Evolutionary conservation across 2,888 invertebrate species (phyloP).

Genomic region (Parascotia fuliginaria): DNA sequence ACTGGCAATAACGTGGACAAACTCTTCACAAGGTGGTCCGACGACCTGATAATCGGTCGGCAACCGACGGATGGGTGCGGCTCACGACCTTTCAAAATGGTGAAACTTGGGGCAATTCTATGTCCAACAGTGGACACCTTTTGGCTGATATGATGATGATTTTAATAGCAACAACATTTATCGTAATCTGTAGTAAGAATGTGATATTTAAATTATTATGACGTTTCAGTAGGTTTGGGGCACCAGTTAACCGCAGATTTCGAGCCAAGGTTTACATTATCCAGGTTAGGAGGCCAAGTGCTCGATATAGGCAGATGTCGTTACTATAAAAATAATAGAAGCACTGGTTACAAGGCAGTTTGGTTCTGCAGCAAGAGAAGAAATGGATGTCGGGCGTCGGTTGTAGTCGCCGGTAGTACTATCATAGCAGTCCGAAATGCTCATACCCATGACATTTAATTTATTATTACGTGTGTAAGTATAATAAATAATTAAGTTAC

Average conservation of each 20-base stretch:
- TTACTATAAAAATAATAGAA: constrained; percentile 33
- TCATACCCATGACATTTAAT: constrained; percentile 43
- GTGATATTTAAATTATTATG: background rate
- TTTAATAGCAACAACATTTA: too few relatives aligned
- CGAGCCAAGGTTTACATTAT: constrained; percentile 9
- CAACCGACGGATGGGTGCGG: too few relatives aligned
- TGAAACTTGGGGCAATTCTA: too few relatives aligned
- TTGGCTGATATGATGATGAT: too few relatives aligned
- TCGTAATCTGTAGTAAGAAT: too few relatives aligned
- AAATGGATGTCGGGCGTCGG: constrained; percentile 48
- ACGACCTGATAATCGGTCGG: too few relatives aligned
- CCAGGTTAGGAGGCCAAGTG: constrained; percentile 24
- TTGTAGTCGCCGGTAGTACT: constrained; percentile 44
- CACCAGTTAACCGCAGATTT: background rate
- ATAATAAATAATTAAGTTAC: too few relatives aligned
- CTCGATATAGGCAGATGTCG: constrained; percentile 29
- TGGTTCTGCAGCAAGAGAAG: constrained; percentile 32
- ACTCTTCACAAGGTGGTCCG: too few relatives aligned
- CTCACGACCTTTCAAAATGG: too few relatives aligned
- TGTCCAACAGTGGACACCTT: too few relatives aligned
- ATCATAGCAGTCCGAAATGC: constrained; percentile 20
- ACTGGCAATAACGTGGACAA: too few relatives aligned
- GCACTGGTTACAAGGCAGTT: constrained; percentile 27
- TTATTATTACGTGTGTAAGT: background rate
- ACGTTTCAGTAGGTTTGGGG: background rate